Evolutionary conservation across 2,888 invertebrate species (phyloP), one percentile per base, ranked within the genome.

Genomic region (Seira musarum): DNA sequence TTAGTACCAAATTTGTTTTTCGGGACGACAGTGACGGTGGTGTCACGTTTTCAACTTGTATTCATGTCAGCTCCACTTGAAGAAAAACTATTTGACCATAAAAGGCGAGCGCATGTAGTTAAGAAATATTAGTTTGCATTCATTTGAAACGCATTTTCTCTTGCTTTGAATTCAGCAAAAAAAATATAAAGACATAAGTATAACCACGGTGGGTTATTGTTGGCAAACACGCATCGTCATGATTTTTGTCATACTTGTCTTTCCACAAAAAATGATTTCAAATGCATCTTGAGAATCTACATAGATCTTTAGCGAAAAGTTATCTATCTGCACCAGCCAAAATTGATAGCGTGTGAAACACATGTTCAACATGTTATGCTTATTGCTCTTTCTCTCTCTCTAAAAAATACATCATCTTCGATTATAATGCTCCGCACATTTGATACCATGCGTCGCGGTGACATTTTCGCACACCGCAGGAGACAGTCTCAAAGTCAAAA

Each of bases 401-500:
- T n/a, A 30, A 8, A 30, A 30, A 30, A 30, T 30, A 30, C 8
- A 8, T n/a, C 2, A 30, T 30, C 30, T 30, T 30, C 30, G 8
- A 5, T 8, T 30, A 30, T 30, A 30, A 8, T 8, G 30, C 30
- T 30, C 30, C 2, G 30, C 8, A 30, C 53, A 53, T 53, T 53
- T 53, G 53, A 53, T 13, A 53, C 53, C 53, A 53, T 53, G 30
- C 53, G 17, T 17, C 53, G 53, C 53, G 30, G 49, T 75, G 75
- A 75, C 75, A 75, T 69, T 61, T 75, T 64, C 68, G 57, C 74
- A 67, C 60, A 60, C 64, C 35, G 24, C 46, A 68, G 46, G 53
- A 68, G 53, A 25, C 24, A 35, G 49, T 21, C 17, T 64, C 24
- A n/a, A 64, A 64, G 64, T 24, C 64, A 64, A 64, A 22, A 64